phyloP scores from a whole-genome alignment of 1,140 invertebrate genomes.

The Penaeus chinensis region DNA sequence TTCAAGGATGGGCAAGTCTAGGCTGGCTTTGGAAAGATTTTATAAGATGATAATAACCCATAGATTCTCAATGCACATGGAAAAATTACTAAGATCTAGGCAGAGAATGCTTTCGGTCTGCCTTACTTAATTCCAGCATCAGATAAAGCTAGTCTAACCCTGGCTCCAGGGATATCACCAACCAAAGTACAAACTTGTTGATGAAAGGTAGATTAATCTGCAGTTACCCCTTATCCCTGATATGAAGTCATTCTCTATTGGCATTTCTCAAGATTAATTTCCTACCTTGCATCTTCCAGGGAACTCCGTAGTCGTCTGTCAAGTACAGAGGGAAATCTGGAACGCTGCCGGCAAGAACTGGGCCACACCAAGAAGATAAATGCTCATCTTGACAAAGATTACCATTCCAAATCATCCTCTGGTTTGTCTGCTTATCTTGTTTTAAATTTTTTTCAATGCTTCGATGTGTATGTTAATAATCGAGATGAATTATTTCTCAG shows the following conservation, averaged over 20 bases:
- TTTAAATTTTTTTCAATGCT: background rate
- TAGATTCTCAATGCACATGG: too few species aligned
- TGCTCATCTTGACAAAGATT: slow-evolving; percentile 41
- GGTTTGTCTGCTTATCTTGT: background rate
- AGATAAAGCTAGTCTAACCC: too few species aligned
- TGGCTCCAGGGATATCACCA: too few species aligned
- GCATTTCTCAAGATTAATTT: background rate
- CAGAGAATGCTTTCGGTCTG: too few species aligned
- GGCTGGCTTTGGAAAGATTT: too few species aligned
- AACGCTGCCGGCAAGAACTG: slow-evolving; percentile 39
- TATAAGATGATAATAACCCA: too few species aligned
- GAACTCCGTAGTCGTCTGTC: slow-evolving; percentile 26
- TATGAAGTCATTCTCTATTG: background rate
- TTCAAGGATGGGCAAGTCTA: too few species aligned
- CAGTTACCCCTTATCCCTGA: background rate
- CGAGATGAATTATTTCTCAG: background rate
- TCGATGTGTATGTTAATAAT: background rate
- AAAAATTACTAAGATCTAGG: too few species aligned
- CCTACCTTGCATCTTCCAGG: background rate
- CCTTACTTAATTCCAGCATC: too few species aligned
- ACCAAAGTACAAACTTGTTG: too few species aligned
- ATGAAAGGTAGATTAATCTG: too few species aligned
- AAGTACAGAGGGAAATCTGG: slow-evolving; percentile 24
- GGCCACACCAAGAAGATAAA: slow-evolving; percentile 39
- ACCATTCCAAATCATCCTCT: slow-evolving; percentile 4